Conservation (phyloP, 2,113 vertebrate species). For the Scortum barcoo region DNA sequence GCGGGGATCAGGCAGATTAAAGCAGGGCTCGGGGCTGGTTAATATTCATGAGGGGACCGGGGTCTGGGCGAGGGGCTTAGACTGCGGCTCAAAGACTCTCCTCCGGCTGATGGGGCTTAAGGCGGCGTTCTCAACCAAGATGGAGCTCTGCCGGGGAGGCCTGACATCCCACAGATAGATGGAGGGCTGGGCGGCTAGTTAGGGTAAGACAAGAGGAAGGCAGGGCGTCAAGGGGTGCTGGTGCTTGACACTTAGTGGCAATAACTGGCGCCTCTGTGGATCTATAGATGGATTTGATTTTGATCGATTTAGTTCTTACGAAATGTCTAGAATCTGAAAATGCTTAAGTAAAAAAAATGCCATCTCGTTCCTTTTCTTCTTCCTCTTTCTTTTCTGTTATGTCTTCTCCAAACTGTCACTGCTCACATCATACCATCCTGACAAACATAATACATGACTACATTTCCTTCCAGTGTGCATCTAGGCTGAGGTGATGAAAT, state of each 20-base stretch:
- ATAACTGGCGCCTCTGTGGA: background rate
- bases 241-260: background rate
- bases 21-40: constrained; percentile 85
- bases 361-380: background rate
- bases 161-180: constrained; percentile 64
- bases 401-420: background rate
- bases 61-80: constrained; percentile 79
- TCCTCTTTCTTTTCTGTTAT: background rate
- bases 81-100: constrained; percentile 79
- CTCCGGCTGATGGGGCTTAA: constrained; percentile 77
- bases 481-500: background rate
- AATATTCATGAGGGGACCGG: constrained; percentile 94
- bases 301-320: background rate
- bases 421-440: background rate
- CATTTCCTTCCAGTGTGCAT: background rate
- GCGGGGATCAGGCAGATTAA: constrained; percentile 98
- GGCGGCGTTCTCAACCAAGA: constrained; percentile 71
- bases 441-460: background rate
- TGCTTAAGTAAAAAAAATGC: background rate
- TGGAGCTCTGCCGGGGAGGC: constrained; percentile 57
- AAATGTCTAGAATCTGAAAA: background rate
- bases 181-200: constrained; percentile 28
- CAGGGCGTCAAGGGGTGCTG: background rate
- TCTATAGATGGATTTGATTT: background rate
- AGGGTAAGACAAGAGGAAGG: background rate